Conservation (phyloP, 2,888 invertebrate genomes). For the Alloplasta piceator region DNA sequence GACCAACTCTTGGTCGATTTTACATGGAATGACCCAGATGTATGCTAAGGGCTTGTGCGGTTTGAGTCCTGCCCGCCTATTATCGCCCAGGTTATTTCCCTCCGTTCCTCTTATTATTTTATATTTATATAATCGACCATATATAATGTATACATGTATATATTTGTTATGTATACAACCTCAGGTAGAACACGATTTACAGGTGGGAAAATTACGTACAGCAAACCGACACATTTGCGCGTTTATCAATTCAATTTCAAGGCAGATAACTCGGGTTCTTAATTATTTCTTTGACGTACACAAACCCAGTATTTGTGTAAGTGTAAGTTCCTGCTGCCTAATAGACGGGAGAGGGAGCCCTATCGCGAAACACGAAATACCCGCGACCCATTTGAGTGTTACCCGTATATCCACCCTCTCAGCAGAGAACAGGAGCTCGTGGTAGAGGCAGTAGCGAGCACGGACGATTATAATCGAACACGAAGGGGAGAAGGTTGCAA, state of each 20-base stretch:
- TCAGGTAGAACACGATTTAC: neutral
- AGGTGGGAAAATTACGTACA: slow-evolving; percentile 26
- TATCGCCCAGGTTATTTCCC: too few relatives aligned
- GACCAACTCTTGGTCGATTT: too few relatives aligned
- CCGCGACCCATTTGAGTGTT: slow-evolving; percentile 16
- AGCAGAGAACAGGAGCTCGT: slow-evolving; percentile 33
- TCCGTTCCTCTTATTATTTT: too few relatives aligned
- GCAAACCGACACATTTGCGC: slow-evolving; percentile 44
- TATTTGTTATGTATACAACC: neutral
- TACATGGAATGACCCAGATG: too few relatives aligned
- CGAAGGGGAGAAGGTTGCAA: slow-evolving; percentile 41
- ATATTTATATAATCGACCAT: too few relatives aligned
- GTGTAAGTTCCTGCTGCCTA: slow-evolving; percentile 5
- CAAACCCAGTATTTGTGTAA: neutral
- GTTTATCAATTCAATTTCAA: slow-evolving; percentile 58
- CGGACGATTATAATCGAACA: slow-evolving; percentile 59
- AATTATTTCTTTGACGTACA: slow-evolving; percentile 43
- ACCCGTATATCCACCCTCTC: slow-evolving; percentile 10
- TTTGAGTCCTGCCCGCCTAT: too few relatives aligned
- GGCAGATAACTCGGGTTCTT: slow-evolving; percentile 50
- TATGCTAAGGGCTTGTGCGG: too few relatives aligned
- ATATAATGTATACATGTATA: too few relatives aligned
- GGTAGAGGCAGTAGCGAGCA: slow-evolving; percentile 33
- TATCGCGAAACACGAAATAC: slow-evolving; percentile 37
- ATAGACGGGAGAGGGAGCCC: slow-evolving; percentile 25